A percentile compares a stretch with the other conserved stretches of the same genome.
These are phyloP conservation scores for Melitaea athalia DNA, from an alignment of 2,888 invertebrate species.

Conservation along the genomic window DNA sequence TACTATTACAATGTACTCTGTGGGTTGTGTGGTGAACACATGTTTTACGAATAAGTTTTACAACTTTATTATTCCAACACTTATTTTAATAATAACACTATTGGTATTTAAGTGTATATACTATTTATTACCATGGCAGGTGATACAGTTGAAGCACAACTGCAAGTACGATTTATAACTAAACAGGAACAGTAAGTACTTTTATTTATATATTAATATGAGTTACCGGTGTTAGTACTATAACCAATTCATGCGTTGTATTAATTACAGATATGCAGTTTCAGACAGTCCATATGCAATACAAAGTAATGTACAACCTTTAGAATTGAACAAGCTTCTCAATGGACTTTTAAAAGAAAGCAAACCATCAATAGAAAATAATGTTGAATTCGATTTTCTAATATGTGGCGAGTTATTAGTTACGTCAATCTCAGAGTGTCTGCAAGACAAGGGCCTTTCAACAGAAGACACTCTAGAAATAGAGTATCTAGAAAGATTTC, in stretches of 20 bases:
- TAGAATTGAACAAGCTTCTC: conserved; percentile 89
- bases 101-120: background rate
- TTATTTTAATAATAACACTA: background rate
- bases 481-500: conserved; percentile 95
- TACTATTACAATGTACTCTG: too few species aligned
- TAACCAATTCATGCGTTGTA: conserved; percentile 22
- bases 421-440: conserved; percentile 86
- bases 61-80: background rate
- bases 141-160: conserved; percentile 78
- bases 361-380: conserved; percentile 56
- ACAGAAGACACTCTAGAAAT: conserved; percentile 93
- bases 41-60: background rate
- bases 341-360: conserved; percentile 88
- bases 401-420: conserved; percentile 92
- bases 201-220: conserved; percentile 20
- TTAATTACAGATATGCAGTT: conserved; percentile 88
- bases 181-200: conserved; percentile 90
- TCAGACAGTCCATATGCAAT: conserved; percentile 93
- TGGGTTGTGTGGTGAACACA: background rate
- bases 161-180: conserved; percentile 90
- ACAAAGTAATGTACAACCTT: conserved; percentile 85
- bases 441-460: conserved; percentile 88
- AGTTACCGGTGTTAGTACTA: conserved; percentile 40
- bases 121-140: conserved; percentile 18
- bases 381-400: conserved; percentile 93